A percentile compares a stretch with the other conserved stretches of the same genome.
Conservation (phyloP, 2,888 invertebrate genomes). For the Tenthredo notha region DNA sequence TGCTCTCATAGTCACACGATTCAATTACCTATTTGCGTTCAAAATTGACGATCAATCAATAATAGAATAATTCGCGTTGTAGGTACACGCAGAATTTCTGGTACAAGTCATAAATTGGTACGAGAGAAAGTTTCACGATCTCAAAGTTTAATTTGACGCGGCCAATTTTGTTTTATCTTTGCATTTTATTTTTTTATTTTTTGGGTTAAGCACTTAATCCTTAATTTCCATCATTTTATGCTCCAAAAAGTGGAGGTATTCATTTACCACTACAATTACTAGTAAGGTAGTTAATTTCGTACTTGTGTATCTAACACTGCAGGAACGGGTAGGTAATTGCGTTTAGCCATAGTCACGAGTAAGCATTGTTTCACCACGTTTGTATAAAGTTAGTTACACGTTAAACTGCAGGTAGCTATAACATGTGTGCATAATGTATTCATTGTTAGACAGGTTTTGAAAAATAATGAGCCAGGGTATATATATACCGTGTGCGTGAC, state of each 20-base stretch:
- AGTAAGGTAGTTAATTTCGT: not conserved
- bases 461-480: not conserved
- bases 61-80: not conserved
- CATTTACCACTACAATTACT: not conserved
- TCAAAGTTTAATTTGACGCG: slow-evolving; percentile 25
- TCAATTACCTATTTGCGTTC: not conserved
- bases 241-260: not conserved
- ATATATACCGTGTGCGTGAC: not conserved
- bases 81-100: not conserved
- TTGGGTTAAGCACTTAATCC: slow-evolving; percentile 2
- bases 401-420: not conserved
- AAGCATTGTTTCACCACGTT: slow-evolving; percentile 1
- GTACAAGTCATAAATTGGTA: not conserved
- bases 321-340: not conserved
- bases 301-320: not conserved
- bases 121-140: slow-evolving; percentile 42
- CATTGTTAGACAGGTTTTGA: slow-evolving; percentile 8
- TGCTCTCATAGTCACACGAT: not conserved
- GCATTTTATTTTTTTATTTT: not conserved
- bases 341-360: not conserved
- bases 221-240: not conserved
- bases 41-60: not conserved
- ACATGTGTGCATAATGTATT: not conserved
- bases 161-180: not conserved
- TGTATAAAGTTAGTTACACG: not conserved